Evolutionary conservation across 2,113 vertebrate genomes (phyloP).

Genomic region (Nibea albiflora): DNA sequence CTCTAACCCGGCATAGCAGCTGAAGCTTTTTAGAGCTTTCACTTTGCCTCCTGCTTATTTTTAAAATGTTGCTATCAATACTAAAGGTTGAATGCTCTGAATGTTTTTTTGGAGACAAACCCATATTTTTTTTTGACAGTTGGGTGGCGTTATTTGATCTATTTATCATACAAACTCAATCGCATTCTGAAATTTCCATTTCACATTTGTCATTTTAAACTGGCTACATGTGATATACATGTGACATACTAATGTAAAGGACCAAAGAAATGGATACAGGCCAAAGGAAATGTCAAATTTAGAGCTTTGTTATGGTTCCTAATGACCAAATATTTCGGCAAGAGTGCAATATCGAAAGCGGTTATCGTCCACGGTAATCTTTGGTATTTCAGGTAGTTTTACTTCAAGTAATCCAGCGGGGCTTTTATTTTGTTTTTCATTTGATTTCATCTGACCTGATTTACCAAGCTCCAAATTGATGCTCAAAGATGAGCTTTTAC

Average conservation of each 20-base stretch:
- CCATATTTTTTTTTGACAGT: neutral
- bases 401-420: neutral
- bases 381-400: constrained; percentile 20
- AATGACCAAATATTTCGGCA: constrained; percentile 69
- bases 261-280: constrained; percentile 49
- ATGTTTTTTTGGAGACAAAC: neutral
- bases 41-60: neutral
- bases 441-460: constrained; percentile 35
- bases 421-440: constrained; percentile 29
- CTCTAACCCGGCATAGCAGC: constrained; percentile 35
- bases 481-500: constrained; percentile 16
- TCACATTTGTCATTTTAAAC: constrained; percentile 10
- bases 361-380: constrained; percentile 25
- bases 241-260: too few species aligned
- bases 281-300: constrained; percentile 30
- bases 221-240: constrained; percentile 3
- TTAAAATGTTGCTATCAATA: neutral
- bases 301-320: constrained; percentile 42
- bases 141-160: neutral
- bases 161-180: constrained; percentile 15
- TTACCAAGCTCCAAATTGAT: constrained; percentile 10
- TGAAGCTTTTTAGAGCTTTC: constrained; percentile 19
- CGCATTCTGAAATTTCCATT: neutral
- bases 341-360: constrained; percentile 70
- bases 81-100: constrained; percentile 15